These are phyloP conservation scores for Myiotriccus ornatus DNA, from an alignment of 2,797 vertebrate species.

Conservation along the genomic window DNA sequence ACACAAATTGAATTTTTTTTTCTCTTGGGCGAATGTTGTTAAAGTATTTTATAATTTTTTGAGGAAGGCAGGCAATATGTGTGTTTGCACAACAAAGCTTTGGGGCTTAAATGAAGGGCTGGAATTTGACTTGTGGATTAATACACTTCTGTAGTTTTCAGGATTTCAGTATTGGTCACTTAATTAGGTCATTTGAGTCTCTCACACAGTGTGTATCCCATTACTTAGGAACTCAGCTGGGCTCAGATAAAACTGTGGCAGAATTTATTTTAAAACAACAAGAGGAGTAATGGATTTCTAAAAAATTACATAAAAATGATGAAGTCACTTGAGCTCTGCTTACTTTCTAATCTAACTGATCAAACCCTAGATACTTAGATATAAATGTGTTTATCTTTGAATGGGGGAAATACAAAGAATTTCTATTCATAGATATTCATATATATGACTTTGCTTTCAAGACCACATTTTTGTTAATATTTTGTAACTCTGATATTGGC, in stretches of 20 bases:
- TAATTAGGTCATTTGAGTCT: neutral
- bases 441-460: neutral
- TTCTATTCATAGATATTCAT: neutral
- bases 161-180: neutral
- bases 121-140: neutral
- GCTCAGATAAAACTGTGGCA: neutral
- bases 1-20: neutral
- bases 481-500: neutral
- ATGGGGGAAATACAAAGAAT: neutral
- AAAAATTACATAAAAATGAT: neutral
- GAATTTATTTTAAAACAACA: neutral
- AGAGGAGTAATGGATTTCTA: neutral
- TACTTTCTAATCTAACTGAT: neutral
- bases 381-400: neutral
- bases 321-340: neutral
- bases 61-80: neutral
- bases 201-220: neutral
- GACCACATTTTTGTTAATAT: neutral
- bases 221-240: neutral
- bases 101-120: neutral
- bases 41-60: neutral
- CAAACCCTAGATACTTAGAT: neutral
- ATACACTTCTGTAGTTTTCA: accelerated
- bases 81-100: neutral
- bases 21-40: neutral